Evolutionary conservation across 30 jellyfish, hydroid and myxozoan genomes (phyloP).

Genomic region (Aurelia coerulea): DNA sequence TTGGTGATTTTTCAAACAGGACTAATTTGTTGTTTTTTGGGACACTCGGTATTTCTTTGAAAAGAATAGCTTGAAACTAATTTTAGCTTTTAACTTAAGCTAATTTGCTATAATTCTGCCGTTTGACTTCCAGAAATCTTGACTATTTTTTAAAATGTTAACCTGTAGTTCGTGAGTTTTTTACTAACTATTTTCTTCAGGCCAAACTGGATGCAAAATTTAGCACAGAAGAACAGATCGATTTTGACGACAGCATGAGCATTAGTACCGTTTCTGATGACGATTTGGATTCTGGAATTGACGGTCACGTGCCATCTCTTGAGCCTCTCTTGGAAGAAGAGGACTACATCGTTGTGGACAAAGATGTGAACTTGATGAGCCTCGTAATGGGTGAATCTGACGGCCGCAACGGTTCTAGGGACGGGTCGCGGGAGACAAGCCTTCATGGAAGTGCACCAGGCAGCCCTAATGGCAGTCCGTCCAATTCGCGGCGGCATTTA

Average conservation of each 20-base stretch:
- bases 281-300: conserved; percentile 94
- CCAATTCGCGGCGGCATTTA: conserved; percentile 8
- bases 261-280: conserved; percentile 95
- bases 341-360: conserved; percentile 73
- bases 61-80: too few relatives aligned
- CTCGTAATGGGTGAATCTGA: conserved; percentile 23
- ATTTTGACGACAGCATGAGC: conserved; percentile 88
- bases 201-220: conserved; percentile 91
- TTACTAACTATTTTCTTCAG: conserved; percentile 28
- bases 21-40: too few relatives aligned
- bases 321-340: conserved; percentile 88
- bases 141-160: too few relatives aligned
- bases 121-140: too few relatives aligned
- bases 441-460: not conserved
- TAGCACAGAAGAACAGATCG: conserved; percentile 64
- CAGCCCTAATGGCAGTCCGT: conserved; percentile 38
- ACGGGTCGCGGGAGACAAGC: conserved; percentile 16
- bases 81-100: too few relatives aligned
- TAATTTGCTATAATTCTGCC: too few relatives aligned
- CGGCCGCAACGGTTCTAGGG: not conserved
- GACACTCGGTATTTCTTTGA: too few relatives aligned
- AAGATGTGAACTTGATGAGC: conserved; percentile 58
- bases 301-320: conserved; percentile 76
- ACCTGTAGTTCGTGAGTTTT: not conserved
- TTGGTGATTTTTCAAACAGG: too few relatives aligned